A percentile compares a stretch with the other conserved stretches of the same genome.
Conservation (phyloP, 2,797 vertebrate species). For the Rhinella marina region DNA sequence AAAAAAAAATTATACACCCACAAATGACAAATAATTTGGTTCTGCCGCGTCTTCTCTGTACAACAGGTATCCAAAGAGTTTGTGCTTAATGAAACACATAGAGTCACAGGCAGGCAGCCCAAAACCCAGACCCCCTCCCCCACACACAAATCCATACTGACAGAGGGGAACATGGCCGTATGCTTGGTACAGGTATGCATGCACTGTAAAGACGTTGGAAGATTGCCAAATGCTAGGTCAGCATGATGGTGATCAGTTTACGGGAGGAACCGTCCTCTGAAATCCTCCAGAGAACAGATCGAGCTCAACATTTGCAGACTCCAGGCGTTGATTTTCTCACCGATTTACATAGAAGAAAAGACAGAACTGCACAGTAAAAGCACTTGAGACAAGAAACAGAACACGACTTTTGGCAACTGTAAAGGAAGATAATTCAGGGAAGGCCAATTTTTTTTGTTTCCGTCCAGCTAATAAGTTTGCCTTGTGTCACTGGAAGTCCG, state of each 20-base stretch:
- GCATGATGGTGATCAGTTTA: neutral
- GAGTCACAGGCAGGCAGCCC: neutral
- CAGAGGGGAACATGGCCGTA: neutral
- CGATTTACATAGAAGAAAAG: neutral
- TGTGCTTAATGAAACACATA: neutral
- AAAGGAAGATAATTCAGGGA: conserved; percentile 41
- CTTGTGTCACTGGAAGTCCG: conserved; percentile 4
- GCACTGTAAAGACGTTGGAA: conserved; percentile 17
- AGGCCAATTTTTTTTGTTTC: conserved; percentile 21
- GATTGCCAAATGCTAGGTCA: neutral
- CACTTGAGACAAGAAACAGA: conserved; percentile 32
- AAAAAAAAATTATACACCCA: conserved; percentile 7
- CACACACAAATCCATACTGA: neutral
- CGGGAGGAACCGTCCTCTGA: neutral
- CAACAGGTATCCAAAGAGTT: neutral
- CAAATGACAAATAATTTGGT: conserved; percentile 20
- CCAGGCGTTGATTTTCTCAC: neutral
- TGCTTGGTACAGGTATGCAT: conserved; percentile 27
- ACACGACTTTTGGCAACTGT: conserved; percentile 57
- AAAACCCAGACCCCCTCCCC: neutral
- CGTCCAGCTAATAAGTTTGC: neutral
- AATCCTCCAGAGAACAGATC: neutral
- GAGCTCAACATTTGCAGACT: neutral
- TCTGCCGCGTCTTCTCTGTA: conserved; percentile 5
- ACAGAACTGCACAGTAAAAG: conserved; percentile 41